phyloP scores from a whole-genome alignment of 2,113 vertebrate genomes.

The Malurus cyaneus region DNA sequence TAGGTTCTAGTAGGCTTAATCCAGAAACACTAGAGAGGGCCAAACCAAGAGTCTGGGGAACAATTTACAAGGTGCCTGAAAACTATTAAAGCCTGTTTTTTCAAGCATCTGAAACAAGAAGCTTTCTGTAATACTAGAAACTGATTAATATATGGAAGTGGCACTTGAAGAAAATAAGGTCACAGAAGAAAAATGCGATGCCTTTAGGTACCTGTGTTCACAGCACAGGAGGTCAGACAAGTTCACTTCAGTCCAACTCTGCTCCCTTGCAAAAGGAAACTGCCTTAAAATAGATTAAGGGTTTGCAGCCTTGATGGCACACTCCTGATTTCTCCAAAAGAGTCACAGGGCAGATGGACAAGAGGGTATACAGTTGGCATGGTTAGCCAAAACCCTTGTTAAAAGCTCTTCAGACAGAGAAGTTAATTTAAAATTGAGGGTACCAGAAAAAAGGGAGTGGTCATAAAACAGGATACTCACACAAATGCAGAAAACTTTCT shows the following conservation, averaged over 20 bases:
- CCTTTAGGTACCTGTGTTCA: not conserved
- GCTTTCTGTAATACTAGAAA: not conserved
- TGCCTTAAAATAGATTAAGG: not conserved
- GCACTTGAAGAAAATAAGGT: not conserved
- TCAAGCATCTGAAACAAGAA: not conserved
- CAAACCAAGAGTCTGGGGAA: not conserved
- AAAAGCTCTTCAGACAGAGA: not conserved
- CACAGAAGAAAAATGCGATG: accelerated
- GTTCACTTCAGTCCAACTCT: not conserved
- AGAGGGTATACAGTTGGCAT: not conserved
- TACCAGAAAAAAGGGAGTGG: not conserved
- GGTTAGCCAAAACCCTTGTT: not conserved
- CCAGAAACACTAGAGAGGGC: not conserved
- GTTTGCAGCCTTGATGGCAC: not conserved
- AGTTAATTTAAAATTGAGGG: not conserved
- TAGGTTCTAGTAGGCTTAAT: not conserved
- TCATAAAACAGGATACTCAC: not conserved
- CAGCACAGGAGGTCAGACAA: not conserved
- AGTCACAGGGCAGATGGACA: not conserved
- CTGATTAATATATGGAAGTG: not conserved
- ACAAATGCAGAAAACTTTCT: not conserved
- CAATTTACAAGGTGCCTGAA: not conserved
- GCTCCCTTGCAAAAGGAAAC: not conserved
- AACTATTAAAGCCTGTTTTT: not conserved
- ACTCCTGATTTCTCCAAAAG: not conserved